Evolutionary conservation across 2,113 vertebrate species (phyloP), one percentile per base, ranked within the genome.

Genomic region (Apodemus speciosus): DNA sequence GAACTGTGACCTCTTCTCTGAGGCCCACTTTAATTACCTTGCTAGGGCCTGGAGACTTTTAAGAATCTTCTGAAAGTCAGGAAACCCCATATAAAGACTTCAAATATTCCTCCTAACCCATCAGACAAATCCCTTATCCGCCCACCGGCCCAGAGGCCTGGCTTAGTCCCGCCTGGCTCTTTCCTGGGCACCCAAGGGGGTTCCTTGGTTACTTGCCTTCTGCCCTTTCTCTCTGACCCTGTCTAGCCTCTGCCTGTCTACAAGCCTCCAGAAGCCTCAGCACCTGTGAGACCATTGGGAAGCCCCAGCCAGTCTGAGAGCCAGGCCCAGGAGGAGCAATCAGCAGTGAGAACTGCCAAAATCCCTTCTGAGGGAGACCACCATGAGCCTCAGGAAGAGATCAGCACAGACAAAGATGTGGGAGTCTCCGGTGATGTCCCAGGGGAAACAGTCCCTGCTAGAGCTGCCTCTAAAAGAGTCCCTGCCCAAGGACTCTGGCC

Each of bases 321-420:
- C 16, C 49, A 49, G 75, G 84, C 40, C 83, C 46, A 40, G 60
- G n/a, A 83, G 20, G 69, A 93, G 32, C 83, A 66, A 35, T 73
- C 68, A 7, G 62, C 68, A 3, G 81, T 66, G 53, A 96, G 90
- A 62, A 90, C 49, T 58, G 58, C 51, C 11, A 2, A 53, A 95
- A 90, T 46, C 66, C 89, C 58, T 91, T 90, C 91, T 35, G 40
- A 88, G 86, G 43, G 81, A 88, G 60, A 79, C 58, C 25, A 51
- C 76, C 80, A 97, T 97, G 95, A 97, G 35, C 81, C 83, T 79
- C 86, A 91, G 43, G 56, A 94, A 83, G 86, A 92, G 43, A 56
- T 68, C 80, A 64, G 62, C 4, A 4, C 72, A 51, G 62, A 43
- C 62, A 18, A 62, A 53, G 79, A 83, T 32, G n/a, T 81, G 72